Percentiles rank a stretch among this genome's conserved stretches.
Evolutionary conservation across 2,797 vertebrate species (phyloP).

Genomic region (Mico argentatus): DNA sequence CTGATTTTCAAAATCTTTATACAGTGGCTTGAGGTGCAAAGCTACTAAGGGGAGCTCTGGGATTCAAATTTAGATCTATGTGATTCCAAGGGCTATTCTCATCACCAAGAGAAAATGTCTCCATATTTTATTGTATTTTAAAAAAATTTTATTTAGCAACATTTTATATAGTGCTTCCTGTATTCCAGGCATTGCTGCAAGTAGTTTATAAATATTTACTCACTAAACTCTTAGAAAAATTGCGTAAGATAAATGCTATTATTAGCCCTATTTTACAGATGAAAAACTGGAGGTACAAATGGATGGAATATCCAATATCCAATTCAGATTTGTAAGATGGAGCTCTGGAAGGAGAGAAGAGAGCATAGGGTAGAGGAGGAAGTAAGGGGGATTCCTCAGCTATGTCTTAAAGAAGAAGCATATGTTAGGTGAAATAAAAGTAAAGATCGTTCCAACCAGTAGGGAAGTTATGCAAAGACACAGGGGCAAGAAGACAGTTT

Average conservation of each 20-base stretch:
- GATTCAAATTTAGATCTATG: background rate
- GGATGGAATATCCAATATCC: background rate
- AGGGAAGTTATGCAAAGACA: background rate
- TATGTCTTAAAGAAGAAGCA: background rate
- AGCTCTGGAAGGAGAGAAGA: background rate
- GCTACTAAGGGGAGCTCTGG: background rate
- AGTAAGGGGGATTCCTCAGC: background rate
- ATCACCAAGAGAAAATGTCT: background rate
- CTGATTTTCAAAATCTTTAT: background rate
- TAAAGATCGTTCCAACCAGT: background rate
- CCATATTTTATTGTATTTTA: background rate
- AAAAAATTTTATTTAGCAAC: background rate
- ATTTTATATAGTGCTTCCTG: background rate
- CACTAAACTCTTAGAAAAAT: background rate
- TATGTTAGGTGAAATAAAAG: background rate
- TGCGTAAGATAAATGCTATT: background rate
- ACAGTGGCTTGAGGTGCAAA: background rate
- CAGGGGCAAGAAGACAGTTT: background rate
- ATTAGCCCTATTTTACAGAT: background rate
- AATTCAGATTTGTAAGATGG: background rate
- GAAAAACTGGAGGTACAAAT: background rate
- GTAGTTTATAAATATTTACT: background rate
- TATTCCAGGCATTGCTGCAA: background rate
- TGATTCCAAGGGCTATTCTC: background rate
- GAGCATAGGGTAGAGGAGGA: background rate